Evolutionary conservation across 1,140 invertebrate genomes (phyloP), one percentile per base, ranked within the genome.

Genomic region (Hyles euphorbiae): DNA sequence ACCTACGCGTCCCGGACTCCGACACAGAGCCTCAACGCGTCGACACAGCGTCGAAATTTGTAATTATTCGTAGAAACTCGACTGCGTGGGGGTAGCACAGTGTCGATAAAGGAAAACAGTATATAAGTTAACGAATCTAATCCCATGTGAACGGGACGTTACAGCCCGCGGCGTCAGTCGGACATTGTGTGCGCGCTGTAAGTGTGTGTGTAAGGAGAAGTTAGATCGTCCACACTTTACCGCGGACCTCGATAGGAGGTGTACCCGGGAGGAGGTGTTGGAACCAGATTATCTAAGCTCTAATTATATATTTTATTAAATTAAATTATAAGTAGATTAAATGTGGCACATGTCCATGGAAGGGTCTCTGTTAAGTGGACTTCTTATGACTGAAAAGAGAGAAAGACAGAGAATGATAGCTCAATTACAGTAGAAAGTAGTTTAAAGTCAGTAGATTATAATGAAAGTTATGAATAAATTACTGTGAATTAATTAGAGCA

Each of bases 171-270:
- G 36, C 36, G 36, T 40, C 36, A 40, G 5, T 40, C 36, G 36
- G 4, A 40, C 36, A 40, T 40, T 40, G 36, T 40, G 74, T 66
- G 45, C 65, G 61, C 63, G 22, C 22, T 22, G 22, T 22, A 22
- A 22, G 69, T 70, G 70, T 71, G 78, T 74, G 77, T 78, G 78
- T 72, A 82, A 81, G 81, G 76, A 74, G 72, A 86, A 86, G 85
- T 88, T 88, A 88, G 85, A 86, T 88, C 85, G 85, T 81, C 83
- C 83, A 83, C 85, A 84, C 85, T 88, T 87, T 86, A 88, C 81
- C 81, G 77, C 81, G 81, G 69, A 73, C 78, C 83, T 83, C 81
- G 82, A 88, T 86, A 88, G 85, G 77, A 84, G 76, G 63, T 70
- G 84, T 74, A 83, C 80, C 66, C 49, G 55, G 60, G 22, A 74